Conservation (phyloP, 2,113 vertebrate species). For the cattle (Bos taurus) region ARS-UCD2.0 NC_037346.1:29072501-29073000, state of each 20-base stretch:
- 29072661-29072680: not conserved
- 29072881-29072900: not conserved
- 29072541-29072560: not conserved
- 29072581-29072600: not conserved
- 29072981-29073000: too few species aligned
- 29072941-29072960: too few species aligned
- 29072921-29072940: too few species aligned
- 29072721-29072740: not conserved
- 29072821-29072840: not conserved
- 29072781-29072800: not conserved
- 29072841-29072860: not conserved
- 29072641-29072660: not conserved
- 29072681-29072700: not conserved
- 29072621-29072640: not conserved
- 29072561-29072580: not conserved
- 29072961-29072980: too few species aligned
- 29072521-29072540: not conserved
- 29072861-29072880: not conserved
- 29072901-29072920: too few species aligned
- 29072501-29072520: not conserved
- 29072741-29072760: not conserved
- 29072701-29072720: not conserved
- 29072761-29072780: not conserved
- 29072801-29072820: not conserved
- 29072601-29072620: not conserved